phyloP scores from a whole-genome alignment of 1,140 invertebrate genomes.

The Apis florea region DNA sequence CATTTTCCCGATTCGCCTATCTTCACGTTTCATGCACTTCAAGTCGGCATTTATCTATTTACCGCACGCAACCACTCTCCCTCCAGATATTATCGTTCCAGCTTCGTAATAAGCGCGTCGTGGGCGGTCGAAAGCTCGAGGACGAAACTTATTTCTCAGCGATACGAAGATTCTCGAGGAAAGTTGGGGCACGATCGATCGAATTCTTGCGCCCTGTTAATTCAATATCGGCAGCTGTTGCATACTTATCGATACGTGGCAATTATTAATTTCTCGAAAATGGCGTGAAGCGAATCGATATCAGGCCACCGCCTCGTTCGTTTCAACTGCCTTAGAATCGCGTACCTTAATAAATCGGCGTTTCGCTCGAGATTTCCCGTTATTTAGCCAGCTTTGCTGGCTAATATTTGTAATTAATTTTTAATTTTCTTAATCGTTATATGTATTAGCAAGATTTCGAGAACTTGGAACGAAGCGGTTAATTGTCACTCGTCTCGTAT shows the following conservation, averaged over 20 bases:
- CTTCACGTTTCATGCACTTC: conserved; percentile 44
- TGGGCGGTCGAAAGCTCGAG: neutral
- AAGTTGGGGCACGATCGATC: neutral
- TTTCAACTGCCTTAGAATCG: no score
- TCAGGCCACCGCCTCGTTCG: neutral
- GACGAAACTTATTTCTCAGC: conserved; percentile 19
- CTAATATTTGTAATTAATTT: no score
- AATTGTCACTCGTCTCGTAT: no score
- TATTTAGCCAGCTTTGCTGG: no score
- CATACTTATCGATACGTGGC: conserved; percentile 29
- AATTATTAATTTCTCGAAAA: conserved; percentile 34
- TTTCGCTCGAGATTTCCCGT: no score
- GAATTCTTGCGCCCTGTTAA: conserved; percentile 5
- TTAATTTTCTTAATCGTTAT: no score
- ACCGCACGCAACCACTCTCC: conserved; percentile 38
- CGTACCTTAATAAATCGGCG: no score
- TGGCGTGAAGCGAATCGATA: conserved; percentile 7
- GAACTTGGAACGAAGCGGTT: no score
- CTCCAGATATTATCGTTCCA: conserved; percentile 36
- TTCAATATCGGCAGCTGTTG: conserved; percentile 35
- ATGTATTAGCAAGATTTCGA: no score
- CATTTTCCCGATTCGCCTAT: conserved; percentile 45
- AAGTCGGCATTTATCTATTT: conserved; percentile 48
- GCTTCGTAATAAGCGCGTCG: conserved; percentile 22
- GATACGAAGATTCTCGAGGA: neutral